Evolutionary conservation across 1,140 invertebrate species (phyloP).

Genomic region (Coenobita brevimanus): DNA sequence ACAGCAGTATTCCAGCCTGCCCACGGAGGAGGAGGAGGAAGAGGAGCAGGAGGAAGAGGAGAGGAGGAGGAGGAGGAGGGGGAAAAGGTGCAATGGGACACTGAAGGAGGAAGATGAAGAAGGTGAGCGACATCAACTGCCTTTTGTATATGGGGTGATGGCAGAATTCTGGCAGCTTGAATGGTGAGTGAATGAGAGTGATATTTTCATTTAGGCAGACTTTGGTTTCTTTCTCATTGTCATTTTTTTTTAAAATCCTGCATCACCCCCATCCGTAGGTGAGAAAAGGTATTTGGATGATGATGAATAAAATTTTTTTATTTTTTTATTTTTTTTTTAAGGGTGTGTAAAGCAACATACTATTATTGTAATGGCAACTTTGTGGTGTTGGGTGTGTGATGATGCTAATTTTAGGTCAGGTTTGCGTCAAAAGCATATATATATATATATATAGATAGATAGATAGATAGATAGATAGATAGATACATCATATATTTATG

Average conservation of each 20-base stretch:
- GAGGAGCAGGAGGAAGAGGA: neutral
- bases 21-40: constrained; percentile 75
- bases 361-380: no score
- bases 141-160: neutral
- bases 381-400: no score
- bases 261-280: no score
- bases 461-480: no score
- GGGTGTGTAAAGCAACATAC: no score
- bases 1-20: constrained; percentile 77
- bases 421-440: no score
- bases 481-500: no score
- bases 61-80: neutral
- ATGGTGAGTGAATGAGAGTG: neutral
- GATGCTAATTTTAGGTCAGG: no score
- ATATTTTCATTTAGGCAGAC: neutral
- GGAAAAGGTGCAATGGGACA: neutral
- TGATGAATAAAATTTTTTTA: neutral
- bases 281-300: no score
- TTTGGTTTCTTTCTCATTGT: neutral
- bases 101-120: neutral
- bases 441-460: no score
- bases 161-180: neutral
- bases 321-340: neutral
- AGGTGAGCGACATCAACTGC: neutral
- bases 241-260: neutral